Evolutionary conservation across 37 sponge, comb jelly and placozoan species (phyloP), one percentile per base, ranked within the genome.

Genomic region (Dysidea cf. avara): DNA sequence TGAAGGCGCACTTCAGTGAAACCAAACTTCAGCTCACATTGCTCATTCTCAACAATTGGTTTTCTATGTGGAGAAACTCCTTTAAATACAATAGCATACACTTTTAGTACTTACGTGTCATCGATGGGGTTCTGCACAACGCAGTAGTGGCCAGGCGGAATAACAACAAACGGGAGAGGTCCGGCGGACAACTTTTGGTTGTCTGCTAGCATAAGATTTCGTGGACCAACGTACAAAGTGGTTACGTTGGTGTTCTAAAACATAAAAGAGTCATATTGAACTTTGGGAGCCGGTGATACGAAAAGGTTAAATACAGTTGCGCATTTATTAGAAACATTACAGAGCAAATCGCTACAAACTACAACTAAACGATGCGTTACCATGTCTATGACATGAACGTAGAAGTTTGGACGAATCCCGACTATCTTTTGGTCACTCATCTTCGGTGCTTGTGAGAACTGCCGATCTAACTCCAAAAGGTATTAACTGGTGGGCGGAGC

Each of bases 111-210:
- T 53, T 51, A 87, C 90, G 56, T 83, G 43, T 35, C 53, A 51
- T 87, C 84, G 33, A 90, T 64, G 3, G 95, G 95, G 69, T 94
- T 64, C 1, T 35, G 26, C 47, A 94, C 74, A 2, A 64, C 63
- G 35, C 84, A 80, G 81, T 80, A 94, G 64, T 78, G 77, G 2
- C 92, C 95, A 32, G 95, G 95, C 16, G 83, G 87, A 13, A 94
- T 64, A 49, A 58, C 76, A n/a, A 94, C 79, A 48, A 90, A 83
- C 37, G 84, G 81, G 34, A 63, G 62, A 7, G 95, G 92, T 0
- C 84, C 84, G 28, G 53, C 79, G 39, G 86, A 71, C 25, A 90
- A 85, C 56, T 81, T 67, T 51, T 94, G 84, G 74, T 94, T 86
- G 61, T 90, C 95, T 43, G 68, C 74, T 38, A 96, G 75, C 49